Conservation (phyloP, 2,888 invertebrate genomes). For the Hirtodrosophila alboralis region DNA sequence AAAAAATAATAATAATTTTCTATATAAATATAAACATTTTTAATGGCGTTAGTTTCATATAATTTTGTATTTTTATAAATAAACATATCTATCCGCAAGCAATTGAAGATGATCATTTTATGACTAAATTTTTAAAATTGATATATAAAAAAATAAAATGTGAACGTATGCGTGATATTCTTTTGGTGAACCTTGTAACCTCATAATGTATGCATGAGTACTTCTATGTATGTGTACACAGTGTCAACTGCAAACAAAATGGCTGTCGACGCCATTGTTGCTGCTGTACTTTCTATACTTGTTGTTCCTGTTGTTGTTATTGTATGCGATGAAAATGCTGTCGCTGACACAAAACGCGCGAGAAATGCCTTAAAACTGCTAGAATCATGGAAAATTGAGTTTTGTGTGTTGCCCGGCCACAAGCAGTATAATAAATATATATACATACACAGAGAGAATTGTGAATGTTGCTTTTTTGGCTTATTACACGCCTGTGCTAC, state of each 20-base stretch:
- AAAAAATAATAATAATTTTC: too few relatives aligned
- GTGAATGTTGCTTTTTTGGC: conserved; percentile 28
- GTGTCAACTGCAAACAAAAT: conserved; percentile 74
- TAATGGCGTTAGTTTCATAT: too few relatives aligned
- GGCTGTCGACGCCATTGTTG: conserved; percentile 49
- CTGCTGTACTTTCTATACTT: background rate
- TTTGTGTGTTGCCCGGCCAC: conserved; percentile 21
- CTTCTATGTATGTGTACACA: conserved; percentile 22
- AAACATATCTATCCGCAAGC: too few relatives aligned
- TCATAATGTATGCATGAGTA: conserved; percentile 32
- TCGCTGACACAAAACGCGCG: conserved; percentile 58
- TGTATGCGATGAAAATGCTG: conserved; percentile 38
- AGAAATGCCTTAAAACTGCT: conserved; percentile 44
- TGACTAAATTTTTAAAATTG: too few relatives aligned
- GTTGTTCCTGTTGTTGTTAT: conserved; percentile 5
- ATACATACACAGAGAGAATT: conserved; percentile 2
- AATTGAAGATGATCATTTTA: too few relatives aligned
- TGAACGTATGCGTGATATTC: background rate
- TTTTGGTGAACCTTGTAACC: conserved; percentile 15
- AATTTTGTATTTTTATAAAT: too few relatives aligned
- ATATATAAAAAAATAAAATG: too few relatives aligned
- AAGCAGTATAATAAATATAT: conserved; percentile 13
- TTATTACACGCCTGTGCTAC: conserved; percentile 39
- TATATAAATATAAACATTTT: too few relatives aligned
- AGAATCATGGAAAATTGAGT: conserved; percentile 51